Evolutionary conservation across 2,113 vertebrate genomes (phyloP).

Genomic region (Pontoporia blainvillei): DNA sequence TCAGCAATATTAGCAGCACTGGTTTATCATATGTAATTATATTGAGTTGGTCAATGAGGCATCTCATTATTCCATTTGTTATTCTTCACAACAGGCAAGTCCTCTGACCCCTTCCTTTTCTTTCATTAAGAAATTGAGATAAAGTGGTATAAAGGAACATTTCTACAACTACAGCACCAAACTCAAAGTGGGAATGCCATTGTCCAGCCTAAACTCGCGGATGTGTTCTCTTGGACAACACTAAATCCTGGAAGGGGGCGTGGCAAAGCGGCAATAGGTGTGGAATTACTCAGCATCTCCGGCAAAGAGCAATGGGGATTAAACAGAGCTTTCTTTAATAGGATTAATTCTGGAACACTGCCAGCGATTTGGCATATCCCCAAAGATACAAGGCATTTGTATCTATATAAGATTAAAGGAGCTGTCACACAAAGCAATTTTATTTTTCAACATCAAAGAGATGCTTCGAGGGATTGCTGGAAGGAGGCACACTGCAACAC

Average conservation of each 20-base stretch:
- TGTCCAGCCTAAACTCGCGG: background rate
- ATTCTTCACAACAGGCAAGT: background rate
- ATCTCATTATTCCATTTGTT: background rate
- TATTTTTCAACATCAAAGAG: constrained; percentile 59
- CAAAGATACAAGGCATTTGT: constrained; percentile 59
- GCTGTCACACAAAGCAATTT: constrained; percentile 46
- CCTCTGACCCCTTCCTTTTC: background rate
- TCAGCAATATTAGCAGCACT: background rate
- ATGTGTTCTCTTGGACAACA: background rate
- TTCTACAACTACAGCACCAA: background rate
- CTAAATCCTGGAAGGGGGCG: background rate
- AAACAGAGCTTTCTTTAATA: constrained; percentile 54
- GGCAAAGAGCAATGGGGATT: constrained; percentile 22
- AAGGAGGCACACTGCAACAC: background rate
- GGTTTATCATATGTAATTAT: background rate
- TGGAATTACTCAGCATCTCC: constrained; percentile 23
- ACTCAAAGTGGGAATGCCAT: background rate
- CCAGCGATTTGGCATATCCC: constrained; percentile 10
- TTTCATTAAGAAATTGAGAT: background rate
- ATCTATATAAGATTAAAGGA: constrained; percentile 54
- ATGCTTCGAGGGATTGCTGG: background rate
- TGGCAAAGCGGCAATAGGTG: background rate
- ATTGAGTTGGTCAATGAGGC: background rate
- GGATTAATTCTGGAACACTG: constrained; percentile 57
- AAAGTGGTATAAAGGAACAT: background rate